Evolutionary conservation across 1,140 invertebrate species (phyloP).

Genomic region (Cotesia chilonis): DNA sequence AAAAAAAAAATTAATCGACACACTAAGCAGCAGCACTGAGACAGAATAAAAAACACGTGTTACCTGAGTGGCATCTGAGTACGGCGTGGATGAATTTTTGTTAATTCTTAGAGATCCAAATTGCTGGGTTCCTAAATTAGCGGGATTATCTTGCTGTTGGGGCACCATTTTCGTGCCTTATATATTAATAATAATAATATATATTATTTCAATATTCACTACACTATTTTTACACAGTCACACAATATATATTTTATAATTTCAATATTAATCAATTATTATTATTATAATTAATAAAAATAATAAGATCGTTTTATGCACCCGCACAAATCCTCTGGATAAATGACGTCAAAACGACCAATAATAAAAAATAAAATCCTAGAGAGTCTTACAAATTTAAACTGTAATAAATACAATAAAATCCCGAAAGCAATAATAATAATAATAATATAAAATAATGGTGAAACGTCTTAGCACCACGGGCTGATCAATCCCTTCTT

Average conservation of each 20-base stretch:
- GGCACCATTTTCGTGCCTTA: constrained; percentile 67
- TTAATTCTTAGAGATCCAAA: constrained; percentile 89
- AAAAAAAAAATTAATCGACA: constrained; percentile 5
- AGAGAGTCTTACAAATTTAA: too few species aligned
- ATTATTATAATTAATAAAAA: not conserved
- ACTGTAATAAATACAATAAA: too few species aligned
- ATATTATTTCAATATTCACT: constrained; percentile 9
- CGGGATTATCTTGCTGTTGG: constrained; percentile 69
- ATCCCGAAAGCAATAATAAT: too few species aligned
- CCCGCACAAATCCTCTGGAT: not conserved
- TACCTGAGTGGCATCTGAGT: constrained; percentile 96
- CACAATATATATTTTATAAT: not conserved
- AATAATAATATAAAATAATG: too few species aligned
- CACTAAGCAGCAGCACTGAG: not conserved
- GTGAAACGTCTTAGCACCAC: too few species aligned
- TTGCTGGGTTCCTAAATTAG: constrained; percentile 65
- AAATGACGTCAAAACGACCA: too few species aligned
- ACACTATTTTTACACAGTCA: constrained; percentile 12
- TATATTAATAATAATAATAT: constrained; percentile 19
- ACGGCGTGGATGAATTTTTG: constrained; percentile 90
- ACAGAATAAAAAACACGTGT: constrained; percentile 17
- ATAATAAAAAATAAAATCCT: too few species aligned
- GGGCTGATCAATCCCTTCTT: too few species aligned
- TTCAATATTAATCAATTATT: too few species aligned
- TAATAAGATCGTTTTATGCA: not conserved